Conservation (phyloP, 2,888 invertebrate species). For the Dione vanillae region DNA sequence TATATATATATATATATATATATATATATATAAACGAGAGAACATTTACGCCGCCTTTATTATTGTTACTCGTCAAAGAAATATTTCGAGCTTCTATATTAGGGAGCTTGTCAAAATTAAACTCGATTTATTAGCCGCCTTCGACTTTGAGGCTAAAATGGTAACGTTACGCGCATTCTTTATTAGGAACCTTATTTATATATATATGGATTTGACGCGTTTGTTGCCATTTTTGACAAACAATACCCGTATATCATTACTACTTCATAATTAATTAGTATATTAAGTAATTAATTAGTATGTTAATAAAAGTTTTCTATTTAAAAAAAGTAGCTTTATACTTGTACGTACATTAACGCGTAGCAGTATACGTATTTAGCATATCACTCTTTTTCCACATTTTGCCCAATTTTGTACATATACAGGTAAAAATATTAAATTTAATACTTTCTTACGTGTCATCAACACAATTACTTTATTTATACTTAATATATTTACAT, state of each 20-base stretch:
- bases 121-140: slow-evolving; percentile 25
- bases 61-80: slow-evolving; percentile 45
- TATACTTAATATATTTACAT: neutral
- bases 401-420: too few relatives aligned
- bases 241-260: neutral
- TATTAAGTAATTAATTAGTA: too few relatives aligned
- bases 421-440: too few relatives aligned
- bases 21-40: neutral
- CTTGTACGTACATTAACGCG: too few relatives aligned
- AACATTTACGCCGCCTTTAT: neutral
- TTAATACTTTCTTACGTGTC: too few relatives aligned
- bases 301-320: too few relatives aligned
- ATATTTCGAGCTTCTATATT: slow-evolving; percentile 57
- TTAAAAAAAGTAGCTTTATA: too few relatives aligned
- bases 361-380: too few relatives aligned
- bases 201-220: neutral
- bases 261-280: neutral
- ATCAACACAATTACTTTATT: neutral
- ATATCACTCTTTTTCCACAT: too few relatives aligned
- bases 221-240: neutral
- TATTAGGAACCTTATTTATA: neutral
- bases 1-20: too few relatives aligned
- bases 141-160: slow-evolving; percentile 50
- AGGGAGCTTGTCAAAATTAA: slow-evolving; percentile 46
- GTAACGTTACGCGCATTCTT: slow-evolving; percentile 17